Evolutionary conservation across 2,113 vertebrate genomes (phyloP).

Genomic region (human (Homo sapiens)): DNA sequence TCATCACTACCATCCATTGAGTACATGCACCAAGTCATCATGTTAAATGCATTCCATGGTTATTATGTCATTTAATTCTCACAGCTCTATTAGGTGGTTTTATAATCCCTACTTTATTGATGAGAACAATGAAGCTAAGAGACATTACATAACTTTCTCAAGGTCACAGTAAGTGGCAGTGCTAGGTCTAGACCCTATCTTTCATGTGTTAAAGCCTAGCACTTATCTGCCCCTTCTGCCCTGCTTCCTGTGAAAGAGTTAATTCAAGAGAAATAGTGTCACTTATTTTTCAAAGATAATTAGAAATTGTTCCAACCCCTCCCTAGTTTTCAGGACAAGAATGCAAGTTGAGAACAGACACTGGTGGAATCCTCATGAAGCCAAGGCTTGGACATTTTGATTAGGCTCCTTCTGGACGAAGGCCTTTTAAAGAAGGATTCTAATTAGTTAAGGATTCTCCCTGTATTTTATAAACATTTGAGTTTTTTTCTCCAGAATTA

Average conservation of each 20-base stretch:
- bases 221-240: background rate
- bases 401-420: background rate
- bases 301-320: background rate
- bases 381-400: background rate
- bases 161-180: background rate
- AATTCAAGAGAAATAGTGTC: background rate
- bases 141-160: background rate
- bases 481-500: background rate
- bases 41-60: background rate
- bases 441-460: background rate
- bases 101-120: background rate
- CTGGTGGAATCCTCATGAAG: background rate
- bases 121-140: background rate
- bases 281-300: background rate
- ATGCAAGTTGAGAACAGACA: background rate
- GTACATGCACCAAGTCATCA: rapidly evolving
- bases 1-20: background rate
- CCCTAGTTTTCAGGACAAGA: background rate
- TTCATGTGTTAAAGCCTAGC: background rate
- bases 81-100: background rate
- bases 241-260: background rate
- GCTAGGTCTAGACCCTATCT: background rate
- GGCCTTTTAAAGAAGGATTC: background rate
- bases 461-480: background rate
- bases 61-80: background rate